Evolutionary conservation across 2,113 vertebrate genomes (phyloP), one percentile per base, ranked within the genome.

Genomic region (Pica pica): DNA sequence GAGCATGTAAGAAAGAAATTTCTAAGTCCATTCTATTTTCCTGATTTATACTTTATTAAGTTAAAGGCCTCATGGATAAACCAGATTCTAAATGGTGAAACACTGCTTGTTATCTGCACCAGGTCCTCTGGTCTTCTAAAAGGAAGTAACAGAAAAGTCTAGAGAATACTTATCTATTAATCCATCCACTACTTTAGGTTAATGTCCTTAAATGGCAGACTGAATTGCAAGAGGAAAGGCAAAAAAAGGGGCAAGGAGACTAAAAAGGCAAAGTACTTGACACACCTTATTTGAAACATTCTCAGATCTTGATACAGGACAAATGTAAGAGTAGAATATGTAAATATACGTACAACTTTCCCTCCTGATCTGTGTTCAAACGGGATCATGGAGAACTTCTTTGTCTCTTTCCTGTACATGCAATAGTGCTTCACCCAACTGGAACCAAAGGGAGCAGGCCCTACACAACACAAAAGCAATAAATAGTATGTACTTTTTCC

Each of bases 351-450:
- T 96, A 99, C 99, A 92, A 97, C 95, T 97, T 99, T 99, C 27
- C 99, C 99, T 83, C 99, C 99, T 55, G 99, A 99, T 98, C 98
- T 98, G 97, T 99, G 99, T 89, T 99, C 99, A 91, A 99, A 99
- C 1, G 99, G 99, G 92, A 99, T 98, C 98, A 99, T 99, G 94
- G 98, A 98, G 84, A 99, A 98, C 64, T 99, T 98, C 96, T 99
- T 99, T 92, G 99, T 98, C n/a, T 99, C 98, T 86, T 99, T 99
- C 79, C 98, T 98, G 61, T 99, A 99, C 7, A 98, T 99, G 97
- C 98, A 99, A 95, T 99, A 99, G 92, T 99, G 99, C 95, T 99
- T 99, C 75, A 99, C 99, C 99, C 99, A 99, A 39, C 98, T 99
- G 93, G 99, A 99, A 81, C 99, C 99, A 90, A 99, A 99, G 3